These are phyloP conservation scores for Muscina levida DNA, from an alignment of 2,888 invertebrate species.

Conservation along the genomic window DNA sequence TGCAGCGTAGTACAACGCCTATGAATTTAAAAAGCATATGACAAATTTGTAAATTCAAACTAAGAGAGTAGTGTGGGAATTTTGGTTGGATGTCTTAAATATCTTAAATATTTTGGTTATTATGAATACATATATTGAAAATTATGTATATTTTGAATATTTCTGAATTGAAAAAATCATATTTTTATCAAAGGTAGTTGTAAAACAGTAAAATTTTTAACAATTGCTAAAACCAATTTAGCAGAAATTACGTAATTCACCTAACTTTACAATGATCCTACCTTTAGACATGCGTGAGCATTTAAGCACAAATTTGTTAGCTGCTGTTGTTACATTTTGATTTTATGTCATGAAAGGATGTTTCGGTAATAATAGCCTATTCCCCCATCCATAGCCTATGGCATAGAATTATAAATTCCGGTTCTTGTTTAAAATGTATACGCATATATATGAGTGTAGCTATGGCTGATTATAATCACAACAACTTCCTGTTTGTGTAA, in stretches of 20 bases:
- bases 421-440: too few relatives aligned
- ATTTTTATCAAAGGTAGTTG: too few relatives aligned
- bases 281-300: neutral
- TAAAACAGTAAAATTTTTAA: too few relatives aligned
- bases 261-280: too few relatives aligned
- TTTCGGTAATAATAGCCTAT: neutral
- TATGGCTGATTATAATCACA: constrained; percentile 56
- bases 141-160: too few relatives aligned
- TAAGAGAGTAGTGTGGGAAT: neutral
- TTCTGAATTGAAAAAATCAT: too few relatives aligned
- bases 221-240: too few relatives aligned
- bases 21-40: constrained; percentile 7
- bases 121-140: too few relatives aligned
- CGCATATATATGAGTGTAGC: neutral
- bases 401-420: too few relatives aligned
- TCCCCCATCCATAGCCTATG: neutral
- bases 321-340: constrained; percentile 16
- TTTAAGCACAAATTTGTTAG: constrained; percentile 26
- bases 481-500: constrained; percentile 58
- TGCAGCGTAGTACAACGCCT: constrained; percentile 1
- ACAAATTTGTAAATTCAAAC: neutral
- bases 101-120: too few relatives aligned
- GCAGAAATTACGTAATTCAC: too few relatives aligned
- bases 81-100: too few relatives aligned
- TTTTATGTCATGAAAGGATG: neutral